Conservation (phyloP, 1,140 invertebrate genomes). For the Nomia melanderi region DNA sequence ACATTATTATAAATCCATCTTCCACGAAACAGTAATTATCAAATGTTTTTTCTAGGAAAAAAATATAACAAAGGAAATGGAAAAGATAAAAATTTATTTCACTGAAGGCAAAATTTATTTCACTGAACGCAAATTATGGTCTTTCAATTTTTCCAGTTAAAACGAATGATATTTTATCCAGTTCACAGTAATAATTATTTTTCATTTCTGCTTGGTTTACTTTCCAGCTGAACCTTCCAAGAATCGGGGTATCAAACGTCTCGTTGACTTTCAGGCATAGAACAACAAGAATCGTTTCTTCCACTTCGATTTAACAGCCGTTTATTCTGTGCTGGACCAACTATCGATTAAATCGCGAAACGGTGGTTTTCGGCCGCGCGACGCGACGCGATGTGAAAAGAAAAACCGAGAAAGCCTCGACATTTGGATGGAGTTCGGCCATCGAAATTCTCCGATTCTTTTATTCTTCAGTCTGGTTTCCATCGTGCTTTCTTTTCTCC, state of each 20-base stretch:
- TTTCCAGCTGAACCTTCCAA: background rate
- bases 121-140: no score
- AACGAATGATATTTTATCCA: background rate
- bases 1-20: no score
- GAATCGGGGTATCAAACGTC: background rate
- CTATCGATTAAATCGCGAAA: constrained; percentile 21
- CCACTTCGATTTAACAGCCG: background rate
- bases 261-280: background rate
- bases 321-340: background rate
- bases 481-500: background rate
- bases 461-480: constrained; percentile 7
- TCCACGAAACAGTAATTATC: no score
- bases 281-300: constrained; percentile 12
- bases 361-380: constrained; percentile 4
- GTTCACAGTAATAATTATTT: background rate
- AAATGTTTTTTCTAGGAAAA: no score
- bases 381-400: background rate
- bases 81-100: no score
- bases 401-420: background rate
- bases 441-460: constrained; percentile 16
- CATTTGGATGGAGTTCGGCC: constrained; percentile 1
- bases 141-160: background rate
- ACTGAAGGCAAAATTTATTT: no score
- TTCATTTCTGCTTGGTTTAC: background rate
- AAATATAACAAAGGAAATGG: no score